Percentiles rank a stretch among this genome's conserved stretches.
These are phyloP conservation scores for Caprella mutica DNA, from an alignment of 2,888 invertebrate species.

Conservation along the genomic window DNA sequence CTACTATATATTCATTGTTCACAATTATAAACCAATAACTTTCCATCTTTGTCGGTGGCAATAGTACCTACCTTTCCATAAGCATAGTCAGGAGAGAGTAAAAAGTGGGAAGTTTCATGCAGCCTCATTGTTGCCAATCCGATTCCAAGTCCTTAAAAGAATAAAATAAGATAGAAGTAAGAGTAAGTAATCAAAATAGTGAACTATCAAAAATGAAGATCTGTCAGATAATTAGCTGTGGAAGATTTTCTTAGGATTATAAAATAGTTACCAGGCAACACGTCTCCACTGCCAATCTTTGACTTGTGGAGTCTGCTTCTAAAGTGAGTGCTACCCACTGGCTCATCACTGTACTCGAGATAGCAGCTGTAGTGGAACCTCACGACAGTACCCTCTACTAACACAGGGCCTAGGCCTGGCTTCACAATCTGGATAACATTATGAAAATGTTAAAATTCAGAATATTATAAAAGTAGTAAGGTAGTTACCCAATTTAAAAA, in stretches of 20 bases:
- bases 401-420: slow-evolving; percentile 18
- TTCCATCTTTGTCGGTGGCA: background rate
- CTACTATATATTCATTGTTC: background rate
- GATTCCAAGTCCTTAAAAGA: slow-evolving; percentile 9
- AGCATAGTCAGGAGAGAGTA: slow-evolving; percentile 21
- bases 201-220: background rate
- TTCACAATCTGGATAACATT: slow-evolving; percentile 8
- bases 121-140: slow-evolving; percentile 25
- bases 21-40: background rate
- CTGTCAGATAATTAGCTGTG: background rate
- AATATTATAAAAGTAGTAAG: no score
- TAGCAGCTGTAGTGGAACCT: slow-evolving; percentile 51
- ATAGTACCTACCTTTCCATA: slow-evolving; percentile 19
- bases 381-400: slow-evolving; percentile 19
- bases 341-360: slow-evolving; percentile 55
- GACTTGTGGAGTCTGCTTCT: slow-evolving; percentile 36
- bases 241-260: background rate
- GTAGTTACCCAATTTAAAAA: no score
- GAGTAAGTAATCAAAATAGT: background rate
- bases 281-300: slow-evolving; percentile 8
- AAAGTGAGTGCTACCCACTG: slow-evolving; percentile 58
- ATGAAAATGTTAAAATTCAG: no score
- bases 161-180: background rate
- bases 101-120: slow-evolving; percentile 20
- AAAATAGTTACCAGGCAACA: slow-evolving; percentile 12